Evolutionary conservation across 1,140 invertebrate species (phyloP).

Genomic region (Leptinotarsa undecemlineata): DNA sequence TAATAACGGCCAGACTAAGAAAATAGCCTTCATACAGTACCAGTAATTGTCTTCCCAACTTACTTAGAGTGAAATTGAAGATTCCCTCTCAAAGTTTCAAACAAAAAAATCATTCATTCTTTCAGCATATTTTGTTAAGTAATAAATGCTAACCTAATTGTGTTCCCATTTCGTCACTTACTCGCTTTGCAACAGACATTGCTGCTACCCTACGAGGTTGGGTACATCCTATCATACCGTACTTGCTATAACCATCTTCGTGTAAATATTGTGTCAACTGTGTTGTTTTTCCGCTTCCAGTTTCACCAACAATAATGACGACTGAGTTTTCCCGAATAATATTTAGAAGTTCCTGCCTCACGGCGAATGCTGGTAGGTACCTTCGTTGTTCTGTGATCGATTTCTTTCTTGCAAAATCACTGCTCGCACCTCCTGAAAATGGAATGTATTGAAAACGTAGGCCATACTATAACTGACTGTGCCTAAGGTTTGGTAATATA

Average conservation of each 20-base stretch:
- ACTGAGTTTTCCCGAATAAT: conserved; percentile 95
- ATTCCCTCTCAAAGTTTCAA: no score
- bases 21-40: no score
- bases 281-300: conserved; percentile 98
- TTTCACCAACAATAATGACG: conserved; percentile 97
- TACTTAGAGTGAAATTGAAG: no score
- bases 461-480: no score
- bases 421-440: conserved; percentile 66
- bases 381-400: conserved; percentile 86
- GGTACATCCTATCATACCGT: conserved; percentile 95
- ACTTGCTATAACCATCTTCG: conserved; percentile 94
- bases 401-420: conserved; percentile 89
- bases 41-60: no score
- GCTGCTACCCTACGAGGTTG: conserved; percentile 94
- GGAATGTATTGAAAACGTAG: no score
- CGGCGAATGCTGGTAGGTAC: conserved; percentile 95
- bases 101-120: no score
- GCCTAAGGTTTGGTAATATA: no score
- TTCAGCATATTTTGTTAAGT: no score
- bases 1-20: no score
- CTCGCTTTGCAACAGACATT: conserved; percentile 98
- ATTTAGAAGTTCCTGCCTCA: conserved; percentile 89
- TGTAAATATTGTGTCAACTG: conserved; percentile 98
- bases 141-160: conserved; percentile 66
- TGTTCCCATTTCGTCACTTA: conserved; percentile 96